Evolutionary conservation across 2,888 invertebrate species (phyloP).

Genomic region (Ophion costatus): DNA sequence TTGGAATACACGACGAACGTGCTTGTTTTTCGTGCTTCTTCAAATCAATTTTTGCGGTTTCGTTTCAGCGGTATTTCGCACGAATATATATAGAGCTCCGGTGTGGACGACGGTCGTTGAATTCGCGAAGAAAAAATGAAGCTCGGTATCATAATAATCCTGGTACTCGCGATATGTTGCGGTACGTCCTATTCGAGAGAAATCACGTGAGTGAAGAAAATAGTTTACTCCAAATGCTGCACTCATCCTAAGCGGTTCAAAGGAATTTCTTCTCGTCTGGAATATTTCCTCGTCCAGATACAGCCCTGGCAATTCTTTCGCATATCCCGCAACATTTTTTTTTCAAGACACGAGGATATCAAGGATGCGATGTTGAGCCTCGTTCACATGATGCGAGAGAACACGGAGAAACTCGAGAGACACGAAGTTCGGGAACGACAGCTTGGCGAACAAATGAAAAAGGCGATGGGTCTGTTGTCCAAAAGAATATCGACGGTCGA

Average conservation of each 20-base stretch:
- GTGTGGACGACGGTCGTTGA: constrained; percentile 32
- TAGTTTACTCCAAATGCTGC: neutral
- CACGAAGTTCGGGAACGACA: constrained; percentile 93
- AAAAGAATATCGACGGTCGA: constrained; percentile 85
- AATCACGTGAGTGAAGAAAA: constrained; percentile 76
- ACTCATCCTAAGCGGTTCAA: neutral
- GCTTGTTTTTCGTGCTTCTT: neutral
- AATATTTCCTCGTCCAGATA: constrained; percentile 12
- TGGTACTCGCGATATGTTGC: constrained; percentile 65
- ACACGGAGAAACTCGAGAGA: constrained; percentile 93
- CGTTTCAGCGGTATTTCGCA: constrained; percentile 19
- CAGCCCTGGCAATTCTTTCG: neutral
- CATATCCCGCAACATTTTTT: neutral
- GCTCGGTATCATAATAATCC: constrained; percentile 61
- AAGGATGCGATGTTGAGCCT: constrained; percentile 92
- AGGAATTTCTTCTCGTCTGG: constrained; percentile 21
- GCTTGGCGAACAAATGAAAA: constrained; percentile 91
- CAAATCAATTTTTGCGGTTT: neutral
- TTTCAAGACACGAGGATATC: constrained; percentile 84
- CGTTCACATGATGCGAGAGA: constrained; percentile 91
- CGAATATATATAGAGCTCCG: constrained; percentile 9
- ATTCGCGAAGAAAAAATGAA: constrained; percentile 59
- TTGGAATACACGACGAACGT: neutral
- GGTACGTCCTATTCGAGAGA: constrained; percentile 70
- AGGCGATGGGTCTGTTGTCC: constrained; percentile 88